Evolutionary conservation across 92 coral and sea anemone species (phyloP).

Genomic region (Phenganax marumi): DNA sequence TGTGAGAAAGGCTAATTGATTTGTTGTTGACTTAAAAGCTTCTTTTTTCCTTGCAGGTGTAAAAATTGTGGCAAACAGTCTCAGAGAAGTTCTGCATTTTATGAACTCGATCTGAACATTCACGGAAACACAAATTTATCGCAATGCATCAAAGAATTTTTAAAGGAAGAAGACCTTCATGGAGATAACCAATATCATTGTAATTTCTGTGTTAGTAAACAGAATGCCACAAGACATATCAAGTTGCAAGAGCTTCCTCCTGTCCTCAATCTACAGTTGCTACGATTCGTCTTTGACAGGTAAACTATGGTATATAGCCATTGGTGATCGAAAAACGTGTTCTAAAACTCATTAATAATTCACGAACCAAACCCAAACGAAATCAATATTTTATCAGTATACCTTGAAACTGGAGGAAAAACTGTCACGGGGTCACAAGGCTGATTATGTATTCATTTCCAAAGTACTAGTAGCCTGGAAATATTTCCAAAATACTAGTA

Average conservation of each 20-base stretch:
- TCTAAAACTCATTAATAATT: too few species aligned
- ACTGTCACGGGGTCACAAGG: too few species aligned
- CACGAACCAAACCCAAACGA: too few species aligned
- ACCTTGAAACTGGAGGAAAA: too few species aligned
- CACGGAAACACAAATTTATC: constrained; percentile 84
- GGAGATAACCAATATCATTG: constrained; percentile 95
- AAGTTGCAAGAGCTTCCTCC: constrained; percentile 86
- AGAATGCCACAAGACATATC: constrained; percentile 85
- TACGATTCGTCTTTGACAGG: constrained; percentile 98
- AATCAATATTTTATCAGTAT: too few species aligned
- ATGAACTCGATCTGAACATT: constrained; percentile 89
- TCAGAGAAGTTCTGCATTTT: constrained; percentile 78
- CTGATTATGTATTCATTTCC: too few species aligned
- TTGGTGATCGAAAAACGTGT: not conserved
- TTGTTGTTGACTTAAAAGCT: not conserved
- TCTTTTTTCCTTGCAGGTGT: constrained; percentile 59
- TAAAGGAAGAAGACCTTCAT: constrained; percentile 85
- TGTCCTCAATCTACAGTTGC: constrained; percentile 84
- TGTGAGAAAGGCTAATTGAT: too few species aligned
- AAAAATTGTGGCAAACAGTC: constrained; percentile 84
- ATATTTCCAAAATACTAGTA: too few species aligned
- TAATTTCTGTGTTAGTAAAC: constrained; percentile 73
- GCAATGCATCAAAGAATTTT: constrained; percentile 93
- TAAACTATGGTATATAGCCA: constrained; percentile 15
- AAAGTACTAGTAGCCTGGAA: too few species aligned